Conservation (phyloP, 2,113 vertebrate genomes). For the Canis aureus region DNA sequence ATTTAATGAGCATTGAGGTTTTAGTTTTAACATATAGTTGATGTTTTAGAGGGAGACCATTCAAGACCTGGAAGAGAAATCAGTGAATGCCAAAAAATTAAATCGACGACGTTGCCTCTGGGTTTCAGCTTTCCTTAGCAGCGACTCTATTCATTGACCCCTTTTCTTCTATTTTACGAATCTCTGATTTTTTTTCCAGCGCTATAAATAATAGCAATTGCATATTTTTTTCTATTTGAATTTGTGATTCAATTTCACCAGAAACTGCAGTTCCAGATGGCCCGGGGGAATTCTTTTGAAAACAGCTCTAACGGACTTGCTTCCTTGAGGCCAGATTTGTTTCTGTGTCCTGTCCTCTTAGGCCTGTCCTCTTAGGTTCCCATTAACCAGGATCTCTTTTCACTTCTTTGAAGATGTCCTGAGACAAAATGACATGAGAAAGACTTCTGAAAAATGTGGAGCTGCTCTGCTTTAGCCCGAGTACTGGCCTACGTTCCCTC, state of each 20-base stretch:
- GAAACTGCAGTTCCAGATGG: constrained; percentile 5
- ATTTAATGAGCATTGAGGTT: neutral
- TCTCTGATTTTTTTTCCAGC: neutral
- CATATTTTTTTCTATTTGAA: constrained; percentile 53
- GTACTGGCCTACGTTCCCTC: neutral
- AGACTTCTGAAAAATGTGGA: neutral
- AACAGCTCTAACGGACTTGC: neutral
- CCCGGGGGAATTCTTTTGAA: constrained; percentile 35
- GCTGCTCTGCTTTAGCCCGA: neutral
- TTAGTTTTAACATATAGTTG: constrained; percentile 33
- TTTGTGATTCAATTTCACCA: constrained; percentile 49
- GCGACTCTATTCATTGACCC: neutral
- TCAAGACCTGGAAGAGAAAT: constrained; percentile 16
- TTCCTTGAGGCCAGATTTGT: neutral
- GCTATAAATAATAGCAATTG: constrained; percentile 52
- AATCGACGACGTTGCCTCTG: constrained; percentile 37
- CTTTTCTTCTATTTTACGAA: constrained; percentile 51
- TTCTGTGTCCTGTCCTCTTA: neutral
- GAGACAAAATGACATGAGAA: constrained; percentile 9
- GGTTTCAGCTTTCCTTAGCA: constrained; percentile 37
- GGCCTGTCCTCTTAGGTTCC: neutral
- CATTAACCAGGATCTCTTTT: neutral
- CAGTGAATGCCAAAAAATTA: constrained; percentile 37
- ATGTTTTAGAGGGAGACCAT: constrained; percentile 33
- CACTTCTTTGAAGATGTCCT: constrained; percentile 17